Evolutionary conservation across 1,140 invertebrate genomes (phyloP).

Genomic region (Probaryconus sp.): DNA sequence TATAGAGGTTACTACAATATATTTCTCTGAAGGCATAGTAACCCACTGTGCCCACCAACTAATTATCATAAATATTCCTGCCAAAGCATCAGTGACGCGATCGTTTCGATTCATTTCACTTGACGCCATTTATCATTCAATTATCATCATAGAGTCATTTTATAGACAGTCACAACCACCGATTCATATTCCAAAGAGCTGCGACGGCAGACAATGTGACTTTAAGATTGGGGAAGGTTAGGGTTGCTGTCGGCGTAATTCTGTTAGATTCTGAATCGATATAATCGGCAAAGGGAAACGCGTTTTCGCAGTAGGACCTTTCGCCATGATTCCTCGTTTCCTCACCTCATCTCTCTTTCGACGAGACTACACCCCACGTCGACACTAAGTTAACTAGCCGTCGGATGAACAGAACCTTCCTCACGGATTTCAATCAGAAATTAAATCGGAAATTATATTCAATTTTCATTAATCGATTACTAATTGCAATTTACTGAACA

Average conservation of each 20-base stretch:
- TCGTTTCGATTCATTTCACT: too few relatives aligned
- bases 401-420: too few relatives aligned
- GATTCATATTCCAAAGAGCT: too few relatives aligned
- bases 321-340: constrained; percentile 60
- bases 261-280: constrained; percentile 69
- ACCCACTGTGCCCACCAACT: constrained; percentile 22
- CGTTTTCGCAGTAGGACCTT: constrained; percentile 45
- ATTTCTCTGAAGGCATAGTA: constrained; percentile 38
- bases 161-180: too few relatives aligned
- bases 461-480: too few relatives aligned
- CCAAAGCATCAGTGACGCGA: too few relatives aligned
- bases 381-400: neutral
- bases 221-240: constrained; percentile 72
- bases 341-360: constrained; percentile 36
- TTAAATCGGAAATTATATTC: too few relatives aligned
- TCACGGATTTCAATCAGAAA: too few relatives aligned
- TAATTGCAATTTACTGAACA: too few relatives aligned
- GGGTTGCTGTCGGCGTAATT: constrained; percentile 65
- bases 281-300: constrained; percentile 65
- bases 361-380: neutral
- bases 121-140: too few relatives aligned
- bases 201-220: constrained; percentile 39
- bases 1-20: constrained; percentile 41
- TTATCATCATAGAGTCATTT: too few relatives aligned
- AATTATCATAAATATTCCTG: constrained; percentile 12